These are phyloP conservation scores for Echinometra lucunter DNA, from an alignment of 53 echinoderm and acorn worm species.

Conservation along the genomic window DNA sequence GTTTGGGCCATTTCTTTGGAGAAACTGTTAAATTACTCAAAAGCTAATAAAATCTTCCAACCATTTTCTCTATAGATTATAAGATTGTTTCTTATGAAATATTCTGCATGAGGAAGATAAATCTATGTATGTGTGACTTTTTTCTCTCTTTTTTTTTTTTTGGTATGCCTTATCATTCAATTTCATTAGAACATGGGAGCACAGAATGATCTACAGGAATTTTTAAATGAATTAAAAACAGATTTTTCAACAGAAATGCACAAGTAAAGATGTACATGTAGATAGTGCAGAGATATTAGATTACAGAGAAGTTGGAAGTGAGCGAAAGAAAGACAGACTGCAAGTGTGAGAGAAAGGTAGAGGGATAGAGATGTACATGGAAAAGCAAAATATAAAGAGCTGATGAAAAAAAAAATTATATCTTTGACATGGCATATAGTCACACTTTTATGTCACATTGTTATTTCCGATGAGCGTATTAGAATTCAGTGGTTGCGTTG, in stretches of 20 bases:
- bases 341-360: background rate
- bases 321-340: background rate
- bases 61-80: background rate
- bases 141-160: no score
- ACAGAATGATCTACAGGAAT: background rate
- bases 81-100: background rate
- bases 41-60: background rate
- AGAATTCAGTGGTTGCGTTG: slow-evolving; percentile 53
- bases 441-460: slow-evolving; percentile 40
- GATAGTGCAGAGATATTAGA: background rate
- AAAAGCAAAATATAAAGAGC: background rate
- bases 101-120: background rate
- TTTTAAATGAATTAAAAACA: background rate
- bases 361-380: background rate
- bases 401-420: slow-evolving; percentile 41
- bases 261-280: background rate
- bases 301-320: background rate
- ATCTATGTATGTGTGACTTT: background rate
- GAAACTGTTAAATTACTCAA: background rate
- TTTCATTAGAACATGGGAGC: background rate
- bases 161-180: background rate
- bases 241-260: background rate
- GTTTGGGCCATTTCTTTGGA: background rate
- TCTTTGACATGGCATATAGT: slow-evolving; percentile 43
- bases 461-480: slow-evolving; percentile 42